Base-by-base conservation (phyloP, 2,113 vertebrate genomes). In the Oceanodroma tethys region DNA sequence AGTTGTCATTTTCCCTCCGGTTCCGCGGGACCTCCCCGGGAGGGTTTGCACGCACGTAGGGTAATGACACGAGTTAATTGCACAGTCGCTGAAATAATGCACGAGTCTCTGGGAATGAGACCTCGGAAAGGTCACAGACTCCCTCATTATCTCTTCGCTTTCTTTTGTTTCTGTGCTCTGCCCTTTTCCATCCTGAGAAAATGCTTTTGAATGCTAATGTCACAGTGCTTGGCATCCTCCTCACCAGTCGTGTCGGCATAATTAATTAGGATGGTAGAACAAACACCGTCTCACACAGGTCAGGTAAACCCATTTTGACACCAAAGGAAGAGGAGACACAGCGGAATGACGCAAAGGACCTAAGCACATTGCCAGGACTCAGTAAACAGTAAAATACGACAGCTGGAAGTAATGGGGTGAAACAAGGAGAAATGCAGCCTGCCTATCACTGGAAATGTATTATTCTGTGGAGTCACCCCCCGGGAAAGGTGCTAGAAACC, bases 11-110 rank as follows among this genome's bases (percentile, higher is more conserved):
- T 59, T n/a, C 53, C 76, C 43, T n/a, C 70, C 0, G 0, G n/a
- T 62, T 82, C 75, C 0, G 0, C 0, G 0, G 40, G 47, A 58
- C 47, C 45, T 68, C 67, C 63, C 48, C 5, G 38, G 73, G 82
- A 81, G 72, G 47, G 32, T 34, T 81, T 79, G 48, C 50, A 15
- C 68, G 30, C 32, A 2, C 10, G 52, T 32, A 25, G n/a, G 6
- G 55, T 29, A 68, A 84, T 40, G 88, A 93, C 82, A 73, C 1
- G 1, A 92, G 65, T 60, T 96, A 84, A 97, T 95, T 97, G 72
- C 87, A 72, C 34, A 7, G 86, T 16, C 13, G 6, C 78, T 88
- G 63, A 86, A 87, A 91, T 83, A 74, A 91, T n/a, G 59, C 53
- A 9, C 5, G 36, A 86, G 55, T 29, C 82, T 56, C 48, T 25